These are phyloP conservation scores for Mixornis gularis DNA, from an alignment of 2,113 vertebrate genomes.

Conservation along the genomic window DNA sequence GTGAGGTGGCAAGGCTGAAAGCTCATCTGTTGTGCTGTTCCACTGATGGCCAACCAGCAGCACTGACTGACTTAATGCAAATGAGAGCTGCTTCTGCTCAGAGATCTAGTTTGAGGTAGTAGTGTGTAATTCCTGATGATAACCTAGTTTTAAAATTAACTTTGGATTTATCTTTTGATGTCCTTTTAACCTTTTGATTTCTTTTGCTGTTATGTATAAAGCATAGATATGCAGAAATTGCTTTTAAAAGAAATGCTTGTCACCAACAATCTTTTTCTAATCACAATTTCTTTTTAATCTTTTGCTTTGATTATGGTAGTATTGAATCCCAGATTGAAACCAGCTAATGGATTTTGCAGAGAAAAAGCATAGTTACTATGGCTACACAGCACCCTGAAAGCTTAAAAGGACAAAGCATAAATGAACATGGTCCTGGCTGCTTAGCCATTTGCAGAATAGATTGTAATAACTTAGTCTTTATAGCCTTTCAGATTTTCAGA, in stretches of 20 bases:
- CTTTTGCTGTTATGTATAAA: not conserved
- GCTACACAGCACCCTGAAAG: slow-evolving; percentile 64
- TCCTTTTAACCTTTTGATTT: not conserved
- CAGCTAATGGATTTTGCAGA: slow-evolving; percentile 61
- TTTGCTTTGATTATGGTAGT: slow-evolving; percentile 54
- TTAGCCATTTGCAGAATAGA: slow-evolving; percentile 53
- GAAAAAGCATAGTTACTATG: slow-evolving; percentile 68
- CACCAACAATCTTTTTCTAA: slow-evolving; percentile 1
- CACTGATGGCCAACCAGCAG: not conserved
- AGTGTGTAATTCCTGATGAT: not conserved
- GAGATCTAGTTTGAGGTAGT: not conserved
- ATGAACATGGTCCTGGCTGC: slow-evolving; percentile 27
- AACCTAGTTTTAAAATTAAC: not conserved
- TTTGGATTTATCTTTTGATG: slow-evolving; percentile 7
- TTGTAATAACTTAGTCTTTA: slow-evolving; percentile 44
- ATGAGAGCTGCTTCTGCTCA: not conserved
- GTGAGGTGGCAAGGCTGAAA: not conserved
- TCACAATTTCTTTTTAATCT: slow-evolving; percentile 21
- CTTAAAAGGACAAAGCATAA: slow-evolving; percentile 68
- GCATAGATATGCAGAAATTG: not conserved
- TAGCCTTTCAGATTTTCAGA: not conserved
- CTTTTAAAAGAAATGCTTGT: not conserved
- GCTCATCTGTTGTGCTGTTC: not conserved
- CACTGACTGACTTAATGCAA: not conserved
- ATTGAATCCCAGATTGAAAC: slow-evolving; percentile 41